Percentiles rank a stretch among this genome's conserved stretches.
These are phyloP conservation scores for Torymus tubicola DNA, from an alignment of 2,888 invertebrate genomes.

Conservation along the genomic window DNA sequence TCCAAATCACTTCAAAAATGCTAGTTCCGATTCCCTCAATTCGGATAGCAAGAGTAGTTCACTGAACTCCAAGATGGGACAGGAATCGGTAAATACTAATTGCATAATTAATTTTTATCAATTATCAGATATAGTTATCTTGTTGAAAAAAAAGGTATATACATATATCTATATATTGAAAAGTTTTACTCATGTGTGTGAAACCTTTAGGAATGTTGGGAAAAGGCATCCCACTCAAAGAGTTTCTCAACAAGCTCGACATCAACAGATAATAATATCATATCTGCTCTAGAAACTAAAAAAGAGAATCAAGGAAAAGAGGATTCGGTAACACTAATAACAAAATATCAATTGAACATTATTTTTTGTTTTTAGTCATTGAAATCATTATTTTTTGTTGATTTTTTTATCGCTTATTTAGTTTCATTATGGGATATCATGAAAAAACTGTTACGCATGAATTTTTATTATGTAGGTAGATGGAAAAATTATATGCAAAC, in stretches of 20 bases:
- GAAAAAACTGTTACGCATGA: slow-evolving; percentile 22
- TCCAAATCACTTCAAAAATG: slow-evolving; percentile 84
- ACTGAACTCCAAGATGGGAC: slow-evolving; percentile 89
- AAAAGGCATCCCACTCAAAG: slow-evolving; percentile 81
- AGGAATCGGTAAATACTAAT: slow-evolving; percentile 84
- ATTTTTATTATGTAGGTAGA: neutral
- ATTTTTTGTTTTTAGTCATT: slow-evolving; percentile 38
- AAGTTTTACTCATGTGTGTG: slow-evolving; percentile 45
- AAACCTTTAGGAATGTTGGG: slow-evolving; percentile 79
- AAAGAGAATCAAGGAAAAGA: slow-evolving; percentile 76
- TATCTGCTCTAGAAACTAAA: slow-evolving; percentile 79
- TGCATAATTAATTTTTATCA: slow-evolving; percentile 58
- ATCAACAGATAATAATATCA: slow-evolving; percentile 81
- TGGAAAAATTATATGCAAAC: neutral
- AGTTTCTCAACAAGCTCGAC: slow-evolving; percentile 82
- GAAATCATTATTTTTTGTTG: slow-evolving; percentile 15
- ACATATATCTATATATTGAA: slow-evolving; percentile 11
- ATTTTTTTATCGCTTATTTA: slow-evolving; percentile 22
- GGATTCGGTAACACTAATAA: slow-evolving; percentile 64
- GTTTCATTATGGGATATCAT: slow-evolving; percentile 2
- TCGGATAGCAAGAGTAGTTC: slow-evolving; percentile 92
- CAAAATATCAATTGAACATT: slow-evolving; percentile 41
- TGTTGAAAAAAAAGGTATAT: neutral
- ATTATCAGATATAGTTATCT: slow-evolving; percentile 66
- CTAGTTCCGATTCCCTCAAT: slow-evolving; percentile 88